Evolutionary conservation across 2,888 invertebrate genomes (phyloP), one percentile per base, ranked within the genome.

Genomic region (Trichacis sp.): DNA sequence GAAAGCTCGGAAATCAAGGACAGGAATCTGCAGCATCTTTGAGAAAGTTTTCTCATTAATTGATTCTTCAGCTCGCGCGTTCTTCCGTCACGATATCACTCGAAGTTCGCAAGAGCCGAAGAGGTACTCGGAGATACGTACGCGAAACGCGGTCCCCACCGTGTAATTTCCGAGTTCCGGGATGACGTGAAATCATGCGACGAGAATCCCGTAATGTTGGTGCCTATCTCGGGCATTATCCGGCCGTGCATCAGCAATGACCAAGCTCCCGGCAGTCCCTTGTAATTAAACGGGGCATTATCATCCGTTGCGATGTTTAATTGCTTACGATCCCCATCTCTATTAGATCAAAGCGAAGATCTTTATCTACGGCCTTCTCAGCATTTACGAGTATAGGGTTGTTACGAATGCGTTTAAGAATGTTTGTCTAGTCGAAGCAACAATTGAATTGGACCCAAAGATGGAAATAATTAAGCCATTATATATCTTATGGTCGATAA

Each of bases 271-370:
- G 59, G 62, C 55, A 64, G 68, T 67, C 57, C 64, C 64, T 66
- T 72, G 71, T 73, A 73, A 73, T 73, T 73, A 73, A 73, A 70
- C 70, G 70, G 65, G 67, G 68, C 71, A 71, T 73, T 71, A 73
- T 72, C 72, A 68, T 71, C 67, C 67, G 70, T 72, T 71, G 70
- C 64, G 69, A 71, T 73, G 70, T 72, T 73, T 69, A 73, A 71
- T 73, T 72, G 68, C 72, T 66, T 68, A 53, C 61, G 66, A 67
- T 67, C 70, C 56, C 65, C 71, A 71, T 71, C 71, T 71, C 69
- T 64, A 72, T 70, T 64, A 68, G 69, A 73, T 70, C 72, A 70
- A 66, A 40, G 64, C 64, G 66, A 58, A 66, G 65, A 70, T 72
- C 64, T 70, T 66, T 49, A 59, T 64, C 65, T 40, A 60, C 8